phyloP scores from a whole-genome alignment of 2,888 invertebrate species.

The Xestia xanthographa region DNA sequence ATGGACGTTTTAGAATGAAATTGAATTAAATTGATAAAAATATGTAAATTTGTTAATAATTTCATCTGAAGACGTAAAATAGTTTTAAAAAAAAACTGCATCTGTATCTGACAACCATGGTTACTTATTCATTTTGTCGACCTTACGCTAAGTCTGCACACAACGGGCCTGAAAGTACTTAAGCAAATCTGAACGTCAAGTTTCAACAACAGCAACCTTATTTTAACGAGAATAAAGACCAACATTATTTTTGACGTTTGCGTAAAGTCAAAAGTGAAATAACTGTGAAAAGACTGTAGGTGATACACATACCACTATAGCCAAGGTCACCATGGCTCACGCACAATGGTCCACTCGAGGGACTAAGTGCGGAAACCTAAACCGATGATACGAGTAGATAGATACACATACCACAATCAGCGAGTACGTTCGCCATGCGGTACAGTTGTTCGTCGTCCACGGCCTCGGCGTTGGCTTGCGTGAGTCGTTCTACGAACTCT shows the following conservation, averaged over 20 bases:
- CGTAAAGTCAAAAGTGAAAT: not conserved
- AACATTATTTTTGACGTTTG: not conserved
- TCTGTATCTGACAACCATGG: no score
- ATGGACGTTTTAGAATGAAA: no score
- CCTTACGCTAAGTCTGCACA: not conserved
- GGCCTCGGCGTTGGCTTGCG: conserved; percentile 94
- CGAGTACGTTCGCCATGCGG: conserved; percentile 88
- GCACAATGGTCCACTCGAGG: no score
- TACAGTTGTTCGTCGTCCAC: conserved; percentile 99
- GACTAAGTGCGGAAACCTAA: no score
- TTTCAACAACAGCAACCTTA: not conserved
- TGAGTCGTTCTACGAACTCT: conserved; percentile 98
- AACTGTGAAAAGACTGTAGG: not conserved
- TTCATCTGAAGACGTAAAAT: no score
- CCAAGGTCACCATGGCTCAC: no score
- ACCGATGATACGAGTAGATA: no score
- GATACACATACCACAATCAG: conserved; percentile 82
- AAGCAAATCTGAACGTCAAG: not conserved
- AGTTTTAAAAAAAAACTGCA: no score
- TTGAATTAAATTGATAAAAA: no score
- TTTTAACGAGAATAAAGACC: not conserved
- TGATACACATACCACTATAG: conserved; percentile 78
- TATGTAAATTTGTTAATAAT: no score
- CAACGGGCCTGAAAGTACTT: not conserved
- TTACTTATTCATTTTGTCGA: no score